These are phyloP conservation scores for Odocoileus virginianus DNA, from an alignment of 2,113 vertebrate genomes.

Conservation along the genomic window DNA sequence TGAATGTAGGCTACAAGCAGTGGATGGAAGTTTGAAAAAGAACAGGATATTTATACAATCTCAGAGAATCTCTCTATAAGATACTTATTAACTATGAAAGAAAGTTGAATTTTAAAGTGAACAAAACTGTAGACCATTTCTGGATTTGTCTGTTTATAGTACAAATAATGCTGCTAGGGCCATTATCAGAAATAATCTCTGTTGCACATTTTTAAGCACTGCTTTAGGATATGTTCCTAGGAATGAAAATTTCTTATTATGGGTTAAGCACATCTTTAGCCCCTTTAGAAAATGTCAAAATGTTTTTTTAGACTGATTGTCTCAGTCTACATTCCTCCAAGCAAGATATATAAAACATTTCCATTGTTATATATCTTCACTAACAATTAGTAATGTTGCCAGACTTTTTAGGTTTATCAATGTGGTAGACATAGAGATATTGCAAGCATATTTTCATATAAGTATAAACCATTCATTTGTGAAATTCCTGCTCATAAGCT, in stretches of 20 bases:
- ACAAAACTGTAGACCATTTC: neutral
- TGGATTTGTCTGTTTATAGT: neutral
- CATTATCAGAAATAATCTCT: neutral
- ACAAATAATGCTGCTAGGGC: neutral
- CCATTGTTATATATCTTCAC: neutral
- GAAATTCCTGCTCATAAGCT: neutral
- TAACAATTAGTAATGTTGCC: neutral
- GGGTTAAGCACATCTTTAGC: neutral
- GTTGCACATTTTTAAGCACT: neutral
- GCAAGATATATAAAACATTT: neutral
- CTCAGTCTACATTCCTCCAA: neutral
- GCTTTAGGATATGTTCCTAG: neutral
- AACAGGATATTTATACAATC: neutral
- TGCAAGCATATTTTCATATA: neutral
- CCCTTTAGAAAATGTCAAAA: neutral
- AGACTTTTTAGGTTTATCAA: neutral
- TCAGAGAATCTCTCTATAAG: neutral
- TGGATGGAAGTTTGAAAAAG: neutral
- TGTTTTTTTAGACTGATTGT: neutral
- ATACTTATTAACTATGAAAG: neutral
- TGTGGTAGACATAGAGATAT: neutral
- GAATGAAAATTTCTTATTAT: neutral
- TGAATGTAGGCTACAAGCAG: neutral
- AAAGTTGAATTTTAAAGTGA: neutral
- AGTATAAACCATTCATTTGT: neutral